phyloP scores from a whole-genome alignment of 2,113 vertebrate species.

The Boleophthalmus pectinirostris region DNA sequence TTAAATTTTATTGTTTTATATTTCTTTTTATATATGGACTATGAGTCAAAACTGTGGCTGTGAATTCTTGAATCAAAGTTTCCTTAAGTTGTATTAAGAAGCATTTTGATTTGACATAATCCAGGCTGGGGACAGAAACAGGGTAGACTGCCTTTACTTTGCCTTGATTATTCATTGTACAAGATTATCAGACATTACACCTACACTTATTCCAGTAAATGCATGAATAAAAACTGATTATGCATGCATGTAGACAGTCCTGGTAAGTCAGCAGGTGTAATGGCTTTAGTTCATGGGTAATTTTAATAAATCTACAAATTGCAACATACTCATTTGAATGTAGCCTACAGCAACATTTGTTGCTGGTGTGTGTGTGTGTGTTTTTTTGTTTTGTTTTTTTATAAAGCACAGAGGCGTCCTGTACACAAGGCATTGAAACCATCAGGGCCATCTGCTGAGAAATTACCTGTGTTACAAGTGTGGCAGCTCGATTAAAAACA shows the following conservation, averaged over 20 bases:
- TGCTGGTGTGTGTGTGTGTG: constrained; percentile 29
- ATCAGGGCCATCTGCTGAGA: constrained; percentile 71
- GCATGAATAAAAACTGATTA: constrained; percentile 26
- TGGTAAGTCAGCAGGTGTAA: constrained; percentile 51
- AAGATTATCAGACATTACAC: neutral
- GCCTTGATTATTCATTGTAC: no score
- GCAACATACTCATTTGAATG: constrained; percentile 68
- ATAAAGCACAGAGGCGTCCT: constrained; percentile 52
- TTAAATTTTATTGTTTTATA: no score
- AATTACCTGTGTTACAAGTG: constrained; percentile 60
- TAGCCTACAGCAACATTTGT: constrained; percentile 53
- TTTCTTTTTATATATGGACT: no score
- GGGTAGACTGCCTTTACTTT: no score
- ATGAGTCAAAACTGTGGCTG: no score
- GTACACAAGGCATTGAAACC: constrained; percentile 50
- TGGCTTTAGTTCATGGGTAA: constrained; percentile 66
- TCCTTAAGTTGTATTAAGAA: no score
- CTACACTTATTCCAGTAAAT: constrained; percentile 29
- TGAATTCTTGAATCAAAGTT: no score
- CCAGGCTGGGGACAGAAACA: no score
- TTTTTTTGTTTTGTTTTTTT: constrained; percentile 47
- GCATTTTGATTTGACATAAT: no score
- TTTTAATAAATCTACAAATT: constrained; percentile 78
- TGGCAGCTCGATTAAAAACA: constrained; percentile 58
- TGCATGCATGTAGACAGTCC: constrained; percentile 39